phyloP scores from a whole-genome alignment of 2,888 invertebrate species.

The Lissocephala sabroskyi region DNA sequence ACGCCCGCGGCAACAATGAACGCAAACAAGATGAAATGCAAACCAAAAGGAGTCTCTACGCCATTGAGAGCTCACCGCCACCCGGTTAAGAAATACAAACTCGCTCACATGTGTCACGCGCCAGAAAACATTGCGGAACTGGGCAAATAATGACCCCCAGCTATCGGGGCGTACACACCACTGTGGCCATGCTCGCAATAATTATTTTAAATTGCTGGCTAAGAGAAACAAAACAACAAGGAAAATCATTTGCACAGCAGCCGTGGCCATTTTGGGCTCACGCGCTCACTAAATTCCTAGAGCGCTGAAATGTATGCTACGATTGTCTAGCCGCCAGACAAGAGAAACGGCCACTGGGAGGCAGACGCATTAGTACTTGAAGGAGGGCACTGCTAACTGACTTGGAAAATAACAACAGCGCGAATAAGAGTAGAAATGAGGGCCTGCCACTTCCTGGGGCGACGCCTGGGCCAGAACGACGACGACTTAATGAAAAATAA shows the following conservation, averaged over 20 bases:
- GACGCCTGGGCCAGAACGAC: background rate
- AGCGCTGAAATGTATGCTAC: constrained; percentile 21
- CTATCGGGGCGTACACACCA: constrained; percentile 14
- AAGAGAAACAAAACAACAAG: too few species aligned
- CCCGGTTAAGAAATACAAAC: background rate
- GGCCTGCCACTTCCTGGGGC: constrained; percentile 38
- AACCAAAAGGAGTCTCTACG: constrained; percentile 32
- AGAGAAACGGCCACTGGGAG: too few species aligned
- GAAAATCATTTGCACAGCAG: constrained; percentile 39
- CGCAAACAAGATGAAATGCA: constrained; percentile 26
- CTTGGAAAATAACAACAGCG: constrained; percentile 9
- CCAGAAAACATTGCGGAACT: constrained; percentile 5
- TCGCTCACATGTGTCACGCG: background rate
- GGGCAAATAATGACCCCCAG: constrained; percentile 19
- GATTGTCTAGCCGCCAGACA: constrained; percentile 18
- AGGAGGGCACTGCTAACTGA: constrained; percentile 27
- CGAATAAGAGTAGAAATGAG: constrained; percentile 7
- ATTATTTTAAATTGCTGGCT: constrained; percentile 60
- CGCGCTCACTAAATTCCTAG: background rate
- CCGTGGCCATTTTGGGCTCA: too few species aligned
- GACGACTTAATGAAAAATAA: constrained; percentile 46
- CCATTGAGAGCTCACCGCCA: constrained; percentile 3
- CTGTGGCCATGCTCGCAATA: constrained; percentile 28
- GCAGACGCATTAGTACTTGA: constrained; percentile 55
- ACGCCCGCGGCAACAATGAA: background rate